Evolutionary conservation across 2,113 vertebrate species (phyloP).

Genomic region (Garra rufa): DNA sequence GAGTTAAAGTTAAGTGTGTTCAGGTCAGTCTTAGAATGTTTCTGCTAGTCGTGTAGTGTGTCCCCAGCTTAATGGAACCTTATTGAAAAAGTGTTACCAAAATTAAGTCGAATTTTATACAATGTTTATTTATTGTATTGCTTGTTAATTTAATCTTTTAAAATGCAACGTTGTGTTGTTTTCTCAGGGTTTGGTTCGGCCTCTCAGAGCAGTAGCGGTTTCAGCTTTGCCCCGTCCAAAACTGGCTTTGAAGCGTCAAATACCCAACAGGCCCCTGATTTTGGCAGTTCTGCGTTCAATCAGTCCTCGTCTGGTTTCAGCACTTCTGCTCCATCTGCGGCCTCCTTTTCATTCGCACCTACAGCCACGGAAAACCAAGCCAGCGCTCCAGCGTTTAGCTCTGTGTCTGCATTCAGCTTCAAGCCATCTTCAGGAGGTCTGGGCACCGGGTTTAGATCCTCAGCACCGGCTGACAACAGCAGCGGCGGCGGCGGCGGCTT

Average conservation of each 20-base stretch:
- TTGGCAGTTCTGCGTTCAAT: background rate
- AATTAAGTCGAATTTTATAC: too few relatives aligned
- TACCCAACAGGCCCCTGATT: slow-evolving; percentile 50
- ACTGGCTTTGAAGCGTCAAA: slow-evolving; percentile 63
- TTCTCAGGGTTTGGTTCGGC: slow-evolving; percentile 74
- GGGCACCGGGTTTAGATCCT: slow-evolving; percentile 47
- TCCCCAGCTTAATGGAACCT: too few relatives aligned
- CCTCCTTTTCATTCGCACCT: slow-evolving; percentile 68
- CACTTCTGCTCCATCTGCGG: slow-evolving; percentile 49
- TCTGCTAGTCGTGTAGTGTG: too few relatives aligned
- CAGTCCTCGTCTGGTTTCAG: background rate
- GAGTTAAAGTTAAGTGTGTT: too few relatives aligned
- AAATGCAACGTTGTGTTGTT: background rate
- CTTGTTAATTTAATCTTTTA: too few relatives aligned
- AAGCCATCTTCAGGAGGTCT: background rate
- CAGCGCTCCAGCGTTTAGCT: slow-evolving; percentile 61
- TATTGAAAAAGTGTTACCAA: too few relatives aligned
- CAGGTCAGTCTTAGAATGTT: too few relatives aligned
- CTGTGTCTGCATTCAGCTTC: slow-evolving; percentile 67
- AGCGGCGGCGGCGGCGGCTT: slow-evolving; percentile 50
- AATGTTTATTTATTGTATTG: too few relatives aligned
- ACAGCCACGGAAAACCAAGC: slow-evolving; percentile 43
- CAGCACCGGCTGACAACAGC: slow-evolving; percentile 31
- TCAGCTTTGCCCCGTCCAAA: slow-evolving; percentile 79
- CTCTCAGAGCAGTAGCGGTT: slow-evolving; percentile 64